Percentiles rank a stretch among this genome's conserved stretches.
Evolutionary conservation across 2,888 invertebrate genomes (phyloP).

Genomic region (Leptogaster cylindrica): DNA sequence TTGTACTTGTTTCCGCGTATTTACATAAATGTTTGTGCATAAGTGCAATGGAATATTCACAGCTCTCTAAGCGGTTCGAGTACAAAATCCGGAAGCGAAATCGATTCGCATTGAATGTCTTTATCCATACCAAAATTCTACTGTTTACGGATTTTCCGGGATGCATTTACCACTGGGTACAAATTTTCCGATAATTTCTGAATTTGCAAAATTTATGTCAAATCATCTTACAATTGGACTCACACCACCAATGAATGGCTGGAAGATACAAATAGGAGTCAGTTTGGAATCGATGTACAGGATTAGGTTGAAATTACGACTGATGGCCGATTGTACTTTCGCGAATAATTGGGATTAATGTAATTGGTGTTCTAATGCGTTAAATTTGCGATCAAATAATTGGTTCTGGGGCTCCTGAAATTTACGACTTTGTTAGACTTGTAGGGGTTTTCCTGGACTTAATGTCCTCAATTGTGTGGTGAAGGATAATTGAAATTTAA

Average conservation of each 20-base stretch:
- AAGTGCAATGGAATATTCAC: conserved; percentile 12
- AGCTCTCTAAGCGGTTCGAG: not conserved
- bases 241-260: conserved; percentile 8
- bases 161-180: not conserved
- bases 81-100: conserved; percentile 14
- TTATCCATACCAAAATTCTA: not conserved
- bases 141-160: not conserved
- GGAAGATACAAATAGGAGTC: conserved; percentile 19
- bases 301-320: conserved; percentile 2
- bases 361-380: not conserved
- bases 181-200: conserved; percentile 33
- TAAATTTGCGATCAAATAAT: conserved; percentile 23
- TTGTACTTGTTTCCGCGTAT: conserved; percentile 21
- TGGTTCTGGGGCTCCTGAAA: too few species aligned
- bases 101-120: not conserved
- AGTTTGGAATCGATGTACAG: conserved; percentile 4
- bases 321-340: conserved; percentile 14
- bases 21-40: conserved; percentile 31
- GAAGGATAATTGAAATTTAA: too few species aligned
- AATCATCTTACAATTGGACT: conserved; percentile 1
- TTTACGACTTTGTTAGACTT: too few species aligned
- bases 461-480: too few species aligned
- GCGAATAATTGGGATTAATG: not conserved
- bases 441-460: too few species aligned
- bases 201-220: conserved; percentile 23